Conservation (phyloP, 2,888 invertebrate genomes). For the Dyspetes luteomarginatus region DNA sequence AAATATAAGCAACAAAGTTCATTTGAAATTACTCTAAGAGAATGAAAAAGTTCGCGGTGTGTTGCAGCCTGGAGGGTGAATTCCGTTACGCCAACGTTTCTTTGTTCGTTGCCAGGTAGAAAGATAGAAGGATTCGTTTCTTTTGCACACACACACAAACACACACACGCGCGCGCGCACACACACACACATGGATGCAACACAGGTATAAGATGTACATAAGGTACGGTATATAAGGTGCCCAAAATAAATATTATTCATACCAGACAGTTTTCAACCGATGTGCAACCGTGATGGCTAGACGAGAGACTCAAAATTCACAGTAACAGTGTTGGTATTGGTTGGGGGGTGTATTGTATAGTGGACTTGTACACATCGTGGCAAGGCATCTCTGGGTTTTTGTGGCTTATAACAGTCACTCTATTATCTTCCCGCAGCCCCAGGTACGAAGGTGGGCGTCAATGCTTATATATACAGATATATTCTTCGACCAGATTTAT, state of each 20-base stretch:
- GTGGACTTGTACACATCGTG: conserved; percentile 50
- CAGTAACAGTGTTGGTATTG: conserved; percentile 3
- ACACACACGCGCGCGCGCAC: too few relatives aligned
- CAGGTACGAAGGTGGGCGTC: conserved; percentile 55
- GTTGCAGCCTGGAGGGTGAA: conserved; percentile 68
- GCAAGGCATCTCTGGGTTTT: conserved; percentile 36
- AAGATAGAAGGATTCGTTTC: conserved; percentile 71
- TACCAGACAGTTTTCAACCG: neutral
- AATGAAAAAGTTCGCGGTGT: conserved; percentile 13
- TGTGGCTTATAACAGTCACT: conserved; percentile 41
- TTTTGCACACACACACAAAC: conserved; percentile 68
- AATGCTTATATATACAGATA: neutral
- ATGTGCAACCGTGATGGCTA: neutral
- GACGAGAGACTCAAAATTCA: conserved; percentile 14
- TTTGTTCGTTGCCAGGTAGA: conserved; percentile 77
- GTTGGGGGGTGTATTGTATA: conserved; percentile 26
- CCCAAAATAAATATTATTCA: conserved; percentile 9
- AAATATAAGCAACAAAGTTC: neutral
- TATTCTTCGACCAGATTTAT: conserved; percentile 75
- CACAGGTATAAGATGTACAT: neutral
- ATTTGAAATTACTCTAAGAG: neutral
- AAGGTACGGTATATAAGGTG: neutral
- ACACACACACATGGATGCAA: neutral
- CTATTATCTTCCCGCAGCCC: conserved; percentile 46
- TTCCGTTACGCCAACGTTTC: conserved; percentile 72